Percentiles rank a stretch among this genome's conserved stretches.
Conservation (phyloP, 2,797 vertebrate species). For the Manis javanica region DNA sequence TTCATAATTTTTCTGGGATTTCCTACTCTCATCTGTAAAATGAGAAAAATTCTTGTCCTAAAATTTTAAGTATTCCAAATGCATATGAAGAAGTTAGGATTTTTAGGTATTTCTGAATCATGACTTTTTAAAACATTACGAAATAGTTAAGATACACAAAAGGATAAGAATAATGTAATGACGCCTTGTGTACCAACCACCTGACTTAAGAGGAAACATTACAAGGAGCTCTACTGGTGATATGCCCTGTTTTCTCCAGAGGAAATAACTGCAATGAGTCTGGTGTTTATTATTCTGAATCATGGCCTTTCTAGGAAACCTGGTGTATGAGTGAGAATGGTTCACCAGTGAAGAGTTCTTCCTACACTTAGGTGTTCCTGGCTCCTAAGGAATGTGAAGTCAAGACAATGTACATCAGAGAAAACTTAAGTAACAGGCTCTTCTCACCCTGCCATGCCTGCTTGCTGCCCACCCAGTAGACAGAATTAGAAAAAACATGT, state of each 20-base stretch:
- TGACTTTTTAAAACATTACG: neutral
- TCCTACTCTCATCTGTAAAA: neutral
- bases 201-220: neutral
- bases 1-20: neutral
- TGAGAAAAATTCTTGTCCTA: neutral
- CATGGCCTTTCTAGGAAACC: neutral
- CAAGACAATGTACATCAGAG: neutral
- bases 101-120: constrained; percentile 48
- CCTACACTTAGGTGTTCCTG: neutral
- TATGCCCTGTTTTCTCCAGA: neutral
- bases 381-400: neutral
- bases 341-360: neutral
- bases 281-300: neutral
- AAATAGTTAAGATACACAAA: neutral
- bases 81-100: neutral
- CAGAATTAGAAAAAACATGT: neutral
- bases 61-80: constrained; percentile 14
- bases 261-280: neutral
- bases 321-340: neutral
- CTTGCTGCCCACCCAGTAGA: neutral
- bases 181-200: neutral
- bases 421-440: neutral
- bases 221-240: neutral
- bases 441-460: neutral
- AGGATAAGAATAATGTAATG: neutral